phyloP scores from a whole-genome alignment of 2,888 invertebrate species.

The Cylindroiulus punctatus region DNA sequence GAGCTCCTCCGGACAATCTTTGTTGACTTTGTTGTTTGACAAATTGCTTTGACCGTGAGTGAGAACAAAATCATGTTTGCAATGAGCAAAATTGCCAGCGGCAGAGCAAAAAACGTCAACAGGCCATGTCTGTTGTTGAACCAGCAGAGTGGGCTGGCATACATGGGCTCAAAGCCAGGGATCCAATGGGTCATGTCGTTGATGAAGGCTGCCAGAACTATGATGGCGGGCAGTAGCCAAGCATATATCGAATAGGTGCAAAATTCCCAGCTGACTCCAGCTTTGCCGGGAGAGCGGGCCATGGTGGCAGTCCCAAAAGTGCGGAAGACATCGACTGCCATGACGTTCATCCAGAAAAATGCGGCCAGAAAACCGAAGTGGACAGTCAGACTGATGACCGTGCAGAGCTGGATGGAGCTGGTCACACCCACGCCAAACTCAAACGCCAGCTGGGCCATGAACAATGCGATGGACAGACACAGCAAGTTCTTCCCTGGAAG shows the following conservation, averaged over 20 bases:
- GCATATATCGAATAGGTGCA: slow-evolving; percentile 64
- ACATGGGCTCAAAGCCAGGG: slow-evolving; percentile 57
- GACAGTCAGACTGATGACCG: slow-evolving; percentile 63
- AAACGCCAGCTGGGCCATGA: slow-evolving; percentile 65
- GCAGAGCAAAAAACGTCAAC: slow-evolving; percentile 66
- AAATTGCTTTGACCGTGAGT: slow-evolving; percentile 64
- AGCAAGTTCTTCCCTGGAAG: slow-evolving; percentile 66
- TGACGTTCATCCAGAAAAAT: slow-evolving; percentile 68
- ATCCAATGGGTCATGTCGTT: slow-evolving; percentile 59
- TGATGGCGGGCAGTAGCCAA: slow-evolving; percentile 65
- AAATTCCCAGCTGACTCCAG: neutral
- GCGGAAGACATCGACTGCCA: slow-evolving; percentile 67
- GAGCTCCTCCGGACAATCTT: neutral
- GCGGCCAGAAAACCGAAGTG: slow-evolving; percentile 67
- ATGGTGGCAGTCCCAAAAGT: slow-evolving; percentile 63
- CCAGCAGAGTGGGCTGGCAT: slow-evolving; percentile 64
- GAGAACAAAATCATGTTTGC: slow-evolving; percentile 65
- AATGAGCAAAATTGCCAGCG: slow-evolving; percentile 64
- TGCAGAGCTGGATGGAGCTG: slow-evolving; percentile 57
- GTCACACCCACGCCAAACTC: slow-evolving; percentile 60
- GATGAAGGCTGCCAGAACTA: slow-evolving; percentile 61
- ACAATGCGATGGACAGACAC: slow-evolving; percentile 64
- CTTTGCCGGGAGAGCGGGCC: neutral
- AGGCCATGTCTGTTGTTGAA: slow-evolving; percentile 64
- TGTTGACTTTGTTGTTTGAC: slow-evolving; percentile 52